Evolutionary conservation across 64 coral and sea anemone genomes (phyloP).

Genomic region (Catalaphyllia jardinei): DNA sequence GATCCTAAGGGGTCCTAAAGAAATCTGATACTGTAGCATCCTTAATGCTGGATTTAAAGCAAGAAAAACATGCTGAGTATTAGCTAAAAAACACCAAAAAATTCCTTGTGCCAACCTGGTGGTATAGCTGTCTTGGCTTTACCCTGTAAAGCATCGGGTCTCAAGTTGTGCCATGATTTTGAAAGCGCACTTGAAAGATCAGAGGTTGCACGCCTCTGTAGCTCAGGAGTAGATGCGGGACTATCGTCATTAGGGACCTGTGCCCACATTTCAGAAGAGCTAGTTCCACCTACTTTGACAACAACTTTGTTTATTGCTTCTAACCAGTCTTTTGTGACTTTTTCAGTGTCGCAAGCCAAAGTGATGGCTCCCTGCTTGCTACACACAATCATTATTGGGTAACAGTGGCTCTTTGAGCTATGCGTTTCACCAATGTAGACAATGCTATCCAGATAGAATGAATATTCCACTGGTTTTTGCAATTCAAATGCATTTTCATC

Average conservation of each 20-base stretch:
- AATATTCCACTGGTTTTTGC: constrained; percentile 15
- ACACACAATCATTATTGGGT: constrained; percentile 56
- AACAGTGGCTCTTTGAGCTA: constrained; percentile 30
- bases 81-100: background rate
- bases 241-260: background rate
- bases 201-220: background rate
- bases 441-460: constrained; percentile 44
- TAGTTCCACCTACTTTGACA: background rate
- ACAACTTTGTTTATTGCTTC: constrained; percentile 36
- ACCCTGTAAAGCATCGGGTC: background rate
- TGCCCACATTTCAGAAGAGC: background rate
- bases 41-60: no score
- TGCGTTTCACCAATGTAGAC: constrained; percentile 47
- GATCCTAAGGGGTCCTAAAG: no score
- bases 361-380: constrained; percentile 37
- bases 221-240: constrained; percentile 1
- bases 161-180: background rate
- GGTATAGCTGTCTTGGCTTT: background rate
- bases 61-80: no score
- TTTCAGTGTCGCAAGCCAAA: constrained; percentile 41
- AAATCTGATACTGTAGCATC: no score
- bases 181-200: background rate
- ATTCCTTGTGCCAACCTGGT: background rate
- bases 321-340: constrained; percentile 58
- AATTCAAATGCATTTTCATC: constrained; percentile 44